Evolutionary conservation across 2,797 vertebrate species (phyloP), one percentile per base, ranked within the genome.

Genomic region (Crocidura indochinensis): DNA sequence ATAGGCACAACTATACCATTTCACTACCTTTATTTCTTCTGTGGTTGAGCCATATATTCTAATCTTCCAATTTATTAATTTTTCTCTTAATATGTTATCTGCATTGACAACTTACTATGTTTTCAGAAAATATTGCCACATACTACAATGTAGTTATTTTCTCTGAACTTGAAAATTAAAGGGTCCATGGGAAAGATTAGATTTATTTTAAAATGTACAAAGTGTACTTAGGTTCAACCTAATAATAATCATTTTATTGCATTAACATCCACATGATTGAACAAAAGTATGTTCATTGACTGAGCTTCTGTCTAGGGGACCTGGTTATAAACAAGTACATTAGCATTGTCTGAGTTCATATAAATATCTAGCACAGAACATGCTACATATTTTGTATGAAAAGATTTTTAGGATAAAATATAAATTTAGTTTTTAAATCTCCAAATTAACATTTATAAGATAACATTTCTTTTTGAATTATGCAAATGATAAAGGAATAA

Each of bases 221-320:
- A 76, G 27, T 49, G 19, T 71, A 75, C 31, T 68, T 76, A 90
- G 27, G 93, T 90, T 77, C 26, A 92, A 88, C 11, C 26, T 84
- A 84, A 77, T 76, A 60, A 72, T n/a, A 26, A 12, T 90, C 10
- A 65, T 77, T 10, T 84, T 9, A 90, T 77, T 77, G 27, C 27
- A 84, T 77, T 71, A 47, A 77, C 38, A 24, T 67, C 14, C 9
- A 38, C 10, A 29, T 77, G 3, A 8, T 4, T 88, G 10, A 85
- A 72, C 8, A 80, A 62, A 8, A 49, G 17, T 60, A 0, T 67
- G 75, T 84, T 69, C 49, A 73, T 17, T 44, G 31, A 72, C 3
- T 84, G 31, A 77, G 17, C 7, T 76, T 68, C 11, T 74, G 31
- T 24, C 7, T 60, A 71, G 19, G 24, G 10, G 85, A 90, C 87